Evolutionary conservation across 2,797 vertebrate genomes (phyloP), one percentile per base, ranked within the genome.

Genomic region (Percopsis omiscomaycus): DNA sequence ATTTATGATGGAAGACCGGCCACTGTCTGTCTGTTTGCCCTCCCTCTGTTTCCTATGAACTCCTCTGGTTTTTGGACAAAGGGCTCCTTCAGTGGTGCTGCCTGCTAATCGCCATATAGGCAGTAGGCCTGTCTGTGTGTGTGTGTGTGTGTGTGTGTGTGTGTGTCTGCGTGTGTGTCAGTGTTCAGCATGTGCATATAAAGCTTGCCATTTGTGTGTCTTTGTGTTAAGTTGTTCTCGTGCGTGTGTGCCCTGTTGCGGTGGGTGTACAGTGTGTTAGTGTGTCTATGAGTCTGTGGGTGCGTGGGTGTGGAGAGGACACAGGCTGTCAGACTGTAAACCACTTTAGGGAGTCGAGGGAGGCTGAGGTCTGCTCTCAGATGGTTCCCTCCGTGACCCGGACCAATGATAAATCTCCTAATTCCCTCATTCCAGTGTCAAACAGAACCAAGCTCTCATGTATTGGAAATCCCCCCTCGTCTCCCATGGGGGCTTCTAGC

Each of bases 391-490:
- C 79, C 47, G 49, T 87, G 85, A 87, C 86, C 72, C 66, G 14
- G 78, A 80, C 79, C 59, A 68, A 53, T 83, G 75, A 86, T 90
- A 90, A 89, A 89, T 89, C 85, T 84, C 71, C 68, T 86, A 85
- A 84, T 85, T 83, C 86, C 77, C 74, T 84, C 88, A 86, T 89
- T 86, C 84, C 87, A 82, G 62, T 87, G 86, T 88, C 83, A 87
- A 78, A 84, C 29, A 51, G 67, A 87, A 74, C 77, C 32, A 47
- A 11, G 55, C 80, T 80, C 77, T 84, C 78, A 82, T 85, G 69
- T 79, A 76, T 61, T 80, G 86, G 85, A 86, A 84, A 84, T 81
- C 75, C 82, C 83, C 79, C 53, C 30, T 14, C 62, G 74, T 50
- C 3, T 47, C 32, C 12, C 2, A n/a, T 5, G 14, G 30, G 42